These are phyloP conservation scores for Montipora capricornis DNA, from an alignment of 64 coral and sea anemone species.

Conservation along the genomic window DNA sequence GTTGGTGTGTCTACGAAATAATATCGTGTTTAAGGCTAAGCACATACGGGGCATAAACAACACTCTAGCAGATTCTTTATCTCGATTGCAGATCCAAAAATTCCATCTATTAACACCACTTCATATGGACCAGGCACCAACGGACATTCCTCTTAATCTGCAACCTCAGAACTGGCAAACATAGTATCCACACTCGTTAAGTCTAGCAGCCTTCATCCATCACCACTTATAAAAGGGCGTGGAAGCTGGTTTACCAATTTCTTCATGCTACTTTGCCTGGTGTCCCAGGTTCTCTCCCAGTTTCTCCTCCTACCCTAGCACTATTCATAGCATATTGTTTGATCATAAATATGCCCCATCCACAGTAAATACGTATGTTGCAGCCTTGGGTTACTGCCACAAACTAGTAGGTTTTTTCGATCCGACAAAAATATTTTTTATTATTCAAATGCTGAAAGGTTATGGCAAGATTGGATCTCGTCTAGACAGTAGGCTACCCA, in stretches of 20 bases:
- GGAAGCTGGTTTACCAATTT: conserved; percentile 53
- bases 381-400: conserved; percentile 63
- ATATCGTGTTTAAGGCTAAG: conserved; percentile 57
- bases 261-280: conserved; percentile 13
- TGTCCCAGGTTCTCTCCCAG: not conserved
- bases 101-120: conserved; percentile 29
- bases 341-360: conserved; percentile 50
- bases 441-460: conserved; percentile 66
- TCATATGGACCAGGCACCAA: conserved; percentile 34
- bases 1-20: conserved; percentile 33
- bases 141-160: conserved; percentile 59
- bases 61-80: conserved; percentile 47
- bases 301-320: conserved; percentile 21
- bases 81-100: conserved; percentile 55
- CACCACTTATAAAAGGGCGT: conserved; percentile 53
- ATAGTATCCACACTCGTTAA: conserved; percentile 17
- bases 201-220: conserved; percentile 65
- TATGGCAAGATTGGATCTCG: conserved; percentile 57
- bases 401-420: conserved; percentile 24
- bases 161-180: conserved; percentile 63
- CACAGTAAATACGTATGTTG: conserved; percentile 57
- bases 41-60: conserved; percentile 42
- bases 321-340: conserved; percentile 54
- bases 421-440: conserved; percentile 30
- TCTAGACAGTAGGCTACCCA: conserved; percentile 62